Percentiles rank a stretch among this genome's conserved stretches.
phyloP scores from a whole-genome alignment of 2,888 invertebrate species.

The Nectonema munidae region DNA sequence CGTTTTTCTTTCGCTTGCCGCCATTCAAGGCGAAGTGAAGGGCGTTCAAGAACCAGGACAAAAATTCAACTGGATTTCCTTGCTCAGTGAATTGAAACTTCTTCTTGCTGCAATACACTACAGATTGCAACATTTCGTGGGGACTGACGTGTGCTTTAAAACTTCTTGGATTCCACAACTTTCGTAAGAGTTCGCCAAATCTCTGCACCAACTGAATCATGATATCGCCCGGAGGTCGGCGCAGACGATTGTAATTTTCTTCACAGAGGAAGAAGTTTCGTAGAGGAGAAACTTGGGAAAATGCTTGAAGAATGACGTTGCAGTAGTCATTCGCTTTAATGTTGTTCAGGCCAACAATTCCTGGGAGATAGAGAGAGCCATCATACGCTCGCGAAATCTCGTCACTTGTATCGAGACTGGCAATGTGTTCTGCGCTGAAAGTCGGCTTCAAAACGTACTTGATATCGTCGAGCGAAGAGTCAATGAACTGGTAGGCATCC shows the following conservation, averaged over 20 bases:
- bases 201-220: conserved; percentile 53
- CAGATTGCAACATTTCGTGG: conserved; percentile 76
- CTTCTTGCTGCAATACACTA: conserved; percentile 68
- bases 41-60: conserved; percentile 90
- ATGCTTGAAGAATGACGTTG: conserved; percentile 75
- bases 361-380: conserved; percentile 62
- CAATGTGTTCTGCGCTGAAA: conserved; percentile 48
- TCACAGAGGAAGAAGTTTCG: conserved; percentile 75
- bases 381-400: conserved; percentile 76
- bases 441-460: conserved; percentile 87
- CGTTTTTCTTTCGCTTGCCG: conserved; percentile 35
- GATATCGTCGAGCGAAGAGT: conserved; percentile 75
- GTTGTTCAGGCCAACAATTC: conserved; percentile 80
- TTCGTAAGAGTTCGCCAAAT: conserved; percentile 74
- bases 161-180: conserved; percentile 90
- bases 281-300: conserved; percentile 70
- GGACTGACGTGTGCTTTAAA: conserved; percentile 98
- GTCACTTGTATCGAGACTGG: conserved; percentile 39
- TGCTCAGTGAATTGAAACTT: conserved; percentile 95
- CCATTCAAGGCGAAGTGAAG: conserved; percentile 72
- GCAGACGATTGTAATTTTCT: conserved; percentile 46
- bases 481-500: conserved; percentile 94
- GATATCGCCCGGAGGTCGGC: conserved; percentile 73
- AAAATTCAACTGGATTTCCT: conserved; percentile 82
- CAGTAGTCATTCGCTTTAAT: conserved; percentile 99